Conservation (phyloP, 1,140 invertebrate genomes). For the Bombus fervidus region DNA sequence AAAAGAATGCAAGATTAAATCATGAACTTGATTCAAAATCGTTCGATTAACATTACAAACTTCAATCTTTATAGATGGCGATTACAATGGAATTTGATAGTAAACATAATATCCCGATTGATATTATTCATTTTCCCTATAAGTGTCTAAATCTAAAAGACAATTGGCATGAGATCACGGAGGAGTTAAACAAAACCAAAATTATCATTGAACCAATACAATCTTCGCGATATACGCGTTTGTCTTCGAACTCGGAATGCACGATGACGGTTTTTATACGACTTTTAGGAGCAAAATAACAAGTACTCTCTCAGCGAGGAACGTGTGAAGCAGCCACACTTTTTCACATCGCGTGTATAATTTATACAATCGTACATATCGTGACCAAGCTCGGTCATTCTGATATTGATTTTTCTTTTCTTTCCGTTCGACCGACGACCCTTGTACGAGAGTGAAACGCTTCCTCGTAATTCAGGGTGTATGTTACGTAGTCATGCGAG, state of each 20-base stretch:
- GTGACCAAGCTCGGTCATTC: slow-evolving; percentile 43
- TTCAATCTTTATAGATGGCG: not conserved
- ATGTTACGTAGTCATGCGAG: not conserved
- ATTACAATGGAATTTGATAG: not conserved
- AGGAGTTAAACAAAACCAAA: not conserved
- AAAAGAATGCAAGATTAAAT: not conserved
- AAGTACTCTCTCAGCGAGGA: not conserved
- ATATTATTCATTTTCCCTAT: not conserved
- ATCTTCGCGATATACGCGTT: not conserved
- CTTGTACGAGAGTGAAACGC: not conserved
- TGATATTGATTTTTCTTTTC: slow-evolving; percentile 54
- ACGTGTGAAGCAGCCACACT: not conserved
- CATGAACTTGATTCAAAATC: not conserved
- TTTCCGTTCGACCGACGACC: slow-evolving; percentile 8
- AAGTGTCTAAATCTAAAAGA: not conserved
- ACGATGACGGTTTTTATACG: too few relatives aligned
- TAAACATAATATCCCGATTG: not conserved
- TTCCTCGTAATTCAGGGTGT: not conserved
- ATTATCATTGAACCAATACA: not conserved
- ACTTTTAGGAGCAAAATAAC: not conserved
- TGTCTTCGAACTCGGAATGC: not conserved
- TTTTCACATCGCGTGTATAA: slow-evolving; percentile 40
- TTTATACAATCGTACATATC: slow-evolving; percentile 41
- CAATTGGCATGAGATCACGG: not conserved
- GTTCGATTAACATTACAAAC: not conserved